A percentile compares a stretch with the other conserved stretches of the same genome.
phyloP scores from a whole-genome alignment of 2,797 vertebrate species.

The Tenualosa ilisha region DNA sequence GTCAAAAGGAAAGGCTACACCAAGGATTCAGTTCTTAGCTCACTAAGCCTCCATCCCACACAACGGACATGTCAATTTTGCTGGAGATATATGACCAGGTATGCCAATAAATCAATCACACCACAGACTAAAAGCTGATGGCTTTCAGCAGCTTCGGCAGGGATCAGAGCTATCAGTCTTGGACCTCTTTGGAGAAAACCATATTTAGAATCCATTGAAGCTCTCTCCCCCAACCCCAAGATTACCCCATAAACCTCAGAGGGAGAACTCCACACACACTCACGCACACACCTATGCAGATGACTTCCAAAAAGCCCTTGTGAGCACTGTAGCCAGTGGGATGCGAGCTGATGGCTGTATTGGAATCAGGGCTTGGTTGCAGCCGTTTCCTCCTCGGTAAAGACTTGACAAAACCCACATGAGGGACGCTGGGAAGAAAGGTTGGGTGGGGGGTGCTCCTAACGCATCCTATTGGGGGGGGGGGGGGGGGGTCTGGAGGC shows the following conservation, averaged over 20 bases:
- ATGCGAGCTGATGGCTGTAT: not conserved
- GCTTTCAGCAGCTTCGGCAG: slow-evolving; percentile 30
- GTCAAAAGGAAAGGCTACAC: slow-evolving; percentile 68
- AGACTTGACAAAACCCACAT: slow-evolving; percentile 34
- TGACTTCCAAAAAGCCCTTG: not conserved
- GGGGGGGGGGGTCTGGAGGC: not conserved
- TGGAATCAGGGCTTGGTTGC: not conserved
- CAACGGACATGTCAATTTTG: slow-evolving; percentile 40
- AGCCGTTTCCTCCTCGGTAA: not conserved
- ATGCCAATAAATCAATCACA: slow-evolving; percentile 60
- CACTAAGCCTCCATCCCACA: slow-evolving; percentile 58
- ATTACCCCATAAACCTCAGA: not conserved
- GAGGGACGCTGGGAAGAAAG: slow-evolving; percentile 49
- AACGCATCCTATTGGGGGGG: slow-evolving; percentile 26
- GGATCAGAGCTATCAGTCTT: slow-evolving; percentile 41
- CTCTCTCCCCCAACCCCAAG: not conserved
- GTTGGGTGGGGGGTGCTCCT: slow-evolving; percentile 45
- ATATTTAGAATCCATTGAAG: slow-evolving; percentile 34
- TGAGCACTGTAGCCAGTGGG: not conserved
- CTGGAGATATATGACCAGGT: slow-evolving; percentile 40
- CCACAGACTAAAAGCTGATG: slow-evolving; percentile 28
- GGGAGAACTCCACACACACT: slow-evolving; percentile 8
- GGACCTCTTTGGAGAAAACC: not conserved
- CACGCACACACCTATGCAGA: no score
- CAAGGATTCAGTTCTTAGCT: slow-evolving; percentile 49